phyloP scores from a whole-genome alignment of 2,888 invertebrate genomes.

The Altica lythri region DNA sequence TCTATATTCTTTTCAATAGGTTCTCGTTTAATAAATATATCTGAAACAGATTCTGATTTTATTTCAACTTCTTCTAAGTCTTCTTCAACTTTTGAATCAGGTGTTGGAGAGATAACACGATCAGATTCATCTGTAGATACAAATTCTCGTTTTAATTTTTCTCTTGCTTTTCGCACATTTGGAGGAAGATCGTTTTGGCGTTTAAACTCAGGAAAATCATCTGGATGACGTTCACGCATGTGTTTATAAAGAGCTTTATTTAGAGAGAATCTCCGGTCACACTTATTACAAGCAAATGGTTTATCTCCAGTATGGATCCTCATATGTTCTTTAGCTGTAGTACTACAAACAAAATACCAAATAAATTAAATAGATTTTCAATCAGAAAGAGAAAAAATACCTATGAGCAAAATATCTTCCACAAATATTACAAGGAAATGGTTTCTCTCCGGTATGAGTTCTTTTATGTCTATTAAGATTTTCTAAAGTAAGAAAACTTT shows the following conservation, averaged over 20 bases:
- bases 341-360: slow-evolving; percentile 38
- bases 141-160: slow-evolving; percentile 32
- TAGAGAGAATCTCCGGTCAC: slow-evolving; percentile 46
- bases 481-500: slow-evolving; percentile 48
- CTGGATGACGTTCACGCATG: slow-evolving; percentile 48
- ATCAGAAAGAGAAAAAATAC: slow-evolving; percentile 24
- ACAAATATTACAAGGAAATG: slow-evolving; percentile 48
- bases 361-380: background rate
- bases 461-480: slow-evolving; percentile 51
- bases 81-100: background rate
- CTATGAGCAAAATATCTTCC: slow-evolving; percentile 50
- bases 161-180: slow-evolving; percentile 38
- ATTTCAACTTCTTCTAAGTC: background rate
- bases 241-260: slow-evolving; percentile 51
- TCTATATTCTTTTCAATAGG: background rate
- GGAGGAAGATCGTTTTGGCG: slow-evolving; percentile 39
- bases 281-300: slow-evolving; percentile 48
- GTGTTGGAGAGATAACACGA: background rate
- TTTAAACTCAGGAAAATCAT: slow-evolving; percentile 45
- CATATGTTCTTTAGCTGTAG: slow-evolving; percentile 51
- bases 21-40: background rate
- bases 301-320: slow-evolving; percentile 51
- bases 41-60: slow-evolving; percentile 3
- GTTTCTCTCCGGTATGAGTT: slow-evolving; percentile 53
- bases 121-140: slow-evolving; percentile 19